Percentiles rank a stretch among this genome's conserved stretches.
Evolutionary conservation across 2,797 vertebrate species (phyloP).

Genomic region (Sparus aurata): DNA sequence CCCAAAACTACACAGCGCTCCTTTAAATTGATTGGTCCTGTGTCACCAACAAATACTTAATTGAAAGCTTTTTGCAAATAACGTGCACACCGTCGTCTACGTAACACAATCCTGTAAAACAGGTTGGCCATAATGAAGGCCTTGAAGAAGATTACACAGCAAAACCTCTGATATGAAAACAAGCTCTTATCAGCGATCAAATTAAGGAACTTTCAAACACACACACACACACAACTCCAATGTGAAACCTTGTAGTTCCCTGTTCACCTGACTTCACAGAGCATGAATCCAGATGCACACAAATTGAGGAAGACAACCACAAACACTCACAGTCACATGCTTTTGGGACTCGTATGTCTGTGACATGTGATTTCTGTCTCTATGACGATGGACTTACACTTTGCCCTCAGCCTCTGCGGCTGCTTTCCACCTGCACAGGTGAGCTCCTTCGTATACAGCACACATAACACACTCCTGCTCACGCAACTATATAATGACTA

Average conservation of each 20-base stretch:
- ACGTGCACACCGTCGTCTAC: not conserved
- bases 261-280: not conserved
- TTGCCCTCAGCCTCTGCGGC: not conserved
- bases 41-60: not conserved
- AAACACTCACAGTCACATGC: conserved; percentile 62
- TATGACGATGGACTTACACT: conserved; percentile 56
- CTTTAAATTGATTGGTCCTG: not conserved
- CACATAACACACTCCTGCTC: not conserved
- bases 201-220: not conserved
- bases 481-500: not conserved
- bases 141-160: not conserved
- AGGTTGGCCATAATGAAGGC: conserved; percentile 2
- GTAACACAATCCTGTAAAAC: conserved; percentile 11
- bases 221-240: not conserved
- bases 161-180: conserved; percentile 12
- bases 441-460: not conserved
- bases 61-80: not conserved
- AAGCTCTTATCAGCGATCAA: not conserved
- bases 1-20: too few species aligned
- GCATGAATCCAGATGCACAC: not conserved
- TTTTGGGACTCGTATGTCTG: conserved; percentile 42
- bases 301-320: not conserved
- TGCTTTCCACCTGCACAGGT: conserved; percentile 38
- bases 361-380: conserved; percentile 67
- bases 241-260: not conserved